Base-by-base conservation (phyloP, 2,797 vertebrate genomes). In the Anniella stebbinsi region DNA sequence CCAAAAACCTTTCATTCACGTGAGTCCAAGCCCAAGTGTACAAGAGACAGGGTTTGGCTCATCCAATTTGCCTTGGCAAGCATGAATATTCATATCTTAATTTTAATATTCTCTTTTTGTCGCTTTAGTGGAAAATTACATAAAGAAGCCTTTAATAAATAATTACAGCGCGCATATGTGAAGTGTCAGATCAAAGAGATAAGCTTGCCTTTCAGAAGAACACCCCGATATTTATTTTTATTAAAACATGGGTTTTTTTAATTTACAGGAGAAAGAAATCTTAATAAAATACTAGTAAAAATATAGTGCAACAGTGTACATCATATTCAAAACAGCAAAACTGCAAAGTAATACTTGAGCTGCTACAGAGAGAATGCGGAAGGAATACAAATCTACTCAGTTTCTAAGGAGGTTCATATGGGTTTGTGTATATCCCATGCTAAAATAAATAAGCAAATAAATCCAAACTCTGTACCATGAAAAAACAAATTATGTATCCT, bases 131-230 rank as follows among this genome's bases (percentile, higher is more conserved):
- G 87, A 91, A 93, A 92, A 77, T 90, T 88, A 92, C n/a, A 0
- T 94, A 63, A 90, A 95, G 89, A 94, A 94, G 57, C 91, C 90
- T 93, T 96, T 93, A 96, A 96, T 96, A 96, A 96, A 95, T 94
- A 95, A 96, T 95, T 92, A 91, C 77, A 86, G 33, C 77, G 88
- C 73, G 92, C 87, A 91, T 85, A 93, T 94, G 88, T 17, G 77
- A 93, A 93, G 90, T 80, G 86, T 93, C 88, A 95, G 94, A 96
- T 95, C 94, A 96, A 95, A 96, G 96, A 90, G 86, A 93, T 88
- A 73, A 91, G 90, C 72, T 66, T 73, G 38, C 17, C 86, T 91
- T 93, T 93, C 82, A 89, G 82, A 95, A 94, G 91, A 84, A 92
- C 91, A 77, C 70, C 93, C 92, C 73, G 88, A 92, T 92, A 94